A percentile compares a stretch with the other conserved stretches of the same genome.
Conservation (phyloP, 2,113 vertebrate species). For the Podiceps cristatus region DNA sequence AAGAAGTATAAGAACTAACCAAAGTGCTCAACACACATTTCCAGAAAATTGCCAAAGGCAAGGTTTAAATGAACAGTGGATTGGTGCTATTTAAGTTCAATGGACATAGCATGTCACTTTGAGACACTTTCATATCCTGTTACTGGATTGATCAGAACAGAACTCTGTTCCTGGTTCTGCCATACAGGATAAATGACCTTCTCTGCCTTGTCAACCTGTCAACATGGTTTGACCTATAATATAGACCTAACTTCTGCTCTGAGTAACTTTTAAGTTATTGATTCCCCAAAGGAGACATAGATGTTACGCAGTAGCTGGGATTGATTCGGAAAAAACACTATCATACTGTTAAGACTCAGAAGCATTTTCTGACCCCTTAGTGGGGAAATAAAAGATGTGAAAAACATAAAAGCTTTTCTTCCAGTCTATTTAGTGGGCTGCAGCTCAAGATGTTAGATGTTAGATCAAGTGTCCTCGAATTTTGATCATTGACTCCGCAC, state of each 20-base stretch:
- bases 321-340: not conserved
- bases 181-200: conserved; percentile 8
- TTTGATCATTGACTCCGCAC: not conserved
- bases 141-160: conserved; percentile 18
- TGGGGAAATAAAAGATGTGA: not conserved
- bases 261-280: conserved; percentile 30
- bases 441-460: not conserved
- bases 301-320: not conserved
- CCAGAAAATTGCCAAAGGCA: conserved; percentile 38
- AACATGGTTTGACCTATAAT: not conserved
- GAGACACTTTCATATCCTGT: conserved; percentile 30
- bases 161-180: not conserved
- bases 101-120: conserved; percentile 29
- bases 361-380: not conserved
- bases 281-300: not conserved
- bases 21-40: not conserved
- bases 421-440: conserved; percentile 9
- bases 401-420: conserved; percentile 14
- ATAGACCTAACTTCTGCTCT: conserved; percentile 27
- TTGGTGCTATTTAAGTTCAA: conserved; percentile 40
- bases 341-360: not conserved
- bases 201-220: conserved; percentile 44
- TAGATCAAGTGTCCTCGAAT: not conserved
- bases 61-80: conserved; percentile 45
- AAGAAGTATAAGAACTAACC: not conserved